These are phyloP conservation scores for Lycaena phlaeas DNA, from an alignment of 2,888 invertebrate species.

Conservation along the genomic window DNA sequence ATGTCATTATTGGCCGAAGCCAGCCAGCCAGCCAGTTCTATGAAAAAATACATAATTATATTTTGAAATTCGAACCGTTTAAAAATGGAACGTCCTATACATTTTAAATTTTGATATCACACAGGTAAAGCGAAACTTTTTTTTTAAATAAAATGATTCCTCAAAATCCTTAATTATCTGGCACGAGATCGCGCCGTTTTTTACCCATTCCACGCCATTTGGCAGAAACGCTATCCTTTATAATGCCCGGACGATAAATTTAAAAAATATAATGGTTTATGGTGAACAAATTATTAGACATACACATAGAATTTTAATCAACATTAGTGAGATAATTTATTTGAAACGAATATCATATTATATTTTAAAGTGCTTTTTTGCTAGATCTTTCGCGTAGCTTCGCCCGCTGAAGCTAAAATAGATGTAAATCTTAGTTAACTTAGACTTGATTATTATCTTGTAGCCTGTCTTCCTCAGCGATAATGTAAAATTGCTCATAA, in stretches of 20 bases:
- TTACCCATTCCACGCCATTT: conserved; percentile 55
- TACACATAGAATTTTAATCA: background rate
- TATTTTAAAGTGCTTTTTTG: too few species aligned
- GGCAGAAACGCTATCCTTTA: conserved; percentile 35
- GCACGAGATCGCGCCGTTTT: conserved; percentile 65
- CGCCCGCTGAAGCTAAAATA: too few species aligned
- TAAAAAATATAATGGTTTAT: conserved; percentile 18
- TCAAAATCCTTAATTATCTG: conserved; percentile 65
- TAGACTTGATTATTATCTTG: too few species aligned
- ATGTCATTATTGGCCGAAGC: too few species aligned
- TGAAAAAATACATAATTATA: too few species aligned
- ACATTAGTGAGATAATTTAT: background rate
- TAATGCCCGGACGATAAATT: conserved; percentile 25
- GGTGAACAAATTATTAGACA: background rate
- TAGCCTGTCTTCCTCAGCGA: too few species aligned
- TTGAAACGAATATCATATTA: too few species aligned
- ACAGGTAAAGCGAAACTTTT: conserved; percentile 65
- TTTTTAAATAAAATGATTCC: conserved; percentile 55
- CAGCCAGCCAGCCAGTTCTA: too few species aligned
- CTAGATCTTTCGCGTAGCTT: too few species aligned
- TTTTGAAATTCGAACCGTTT: too few species aligned
- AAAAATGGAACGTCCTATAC: conserved; percentile 32
- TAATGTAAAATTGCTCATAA: too few species aligned
- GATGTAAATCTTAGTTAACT: too few species aligned
- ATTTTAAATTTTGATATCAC: conserved; percentile 45